These are phyloP conservation scores for Corbicula japonica DNA, from an alignment of 2,888 invertebrate species.

Conservation along the genomic window DNA sequence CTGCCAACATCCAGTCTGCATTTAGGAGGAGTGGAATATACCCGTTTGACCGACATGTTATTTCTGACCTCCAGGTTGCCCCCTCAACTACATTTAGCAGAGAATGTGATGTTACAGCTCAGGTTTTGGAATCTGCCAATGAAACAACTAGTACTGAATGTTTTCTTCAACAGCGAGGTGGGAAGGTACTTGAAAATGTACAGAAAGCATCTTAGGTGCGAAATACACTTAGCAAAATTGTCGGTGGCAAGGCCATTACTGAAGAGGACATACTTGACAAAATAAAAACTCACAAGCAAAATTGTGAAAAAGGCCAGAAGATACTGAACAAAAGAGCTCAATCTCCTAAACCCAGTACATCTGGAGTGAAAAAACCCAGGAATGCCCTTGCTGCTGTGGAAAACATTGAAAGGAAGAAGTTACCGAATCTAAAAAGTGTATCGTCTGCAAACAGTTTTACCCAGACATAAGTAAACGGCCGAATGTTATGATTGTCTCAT, in stretches of 20 bases:
- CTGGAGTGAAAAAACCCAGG: background rate
- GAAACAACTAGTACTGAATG: too few species aligned
- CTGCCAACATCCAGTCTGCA: too few species aligned
- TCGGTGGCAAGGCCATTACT: background rate
- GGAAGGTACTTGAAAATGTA: background rate
- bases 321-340: background rate
- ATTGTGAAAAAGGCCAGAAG: background rate
- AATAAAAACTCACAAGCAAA: background rate
- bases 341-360: background rate
- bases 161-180: background rate
- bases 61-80: background rate
- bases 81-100: constrained; percentile 8
- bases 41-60: constrained; percentile 11
- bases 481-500: background rate
- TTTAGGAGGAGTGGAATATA: constrained; percentile 25
- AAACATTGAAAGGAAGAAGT: background rate
- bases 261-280: background rate
- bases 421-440: constrained; percentile 8
- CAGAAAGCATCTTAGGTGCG: background rate
- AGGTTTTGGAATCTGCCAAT: too few species aligned
- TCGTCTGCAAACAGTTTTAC: background rate
- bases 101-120: too few species aligned
- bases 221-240: background rate
- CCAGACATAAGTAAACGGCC: background rate
- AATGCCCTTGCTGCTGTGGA: background rate